These are phyloP conservation scores for Prunella fulvescens DNA, from an alignment of 2,113 vertebrate species.

Conservation along the genomic window DNA sequence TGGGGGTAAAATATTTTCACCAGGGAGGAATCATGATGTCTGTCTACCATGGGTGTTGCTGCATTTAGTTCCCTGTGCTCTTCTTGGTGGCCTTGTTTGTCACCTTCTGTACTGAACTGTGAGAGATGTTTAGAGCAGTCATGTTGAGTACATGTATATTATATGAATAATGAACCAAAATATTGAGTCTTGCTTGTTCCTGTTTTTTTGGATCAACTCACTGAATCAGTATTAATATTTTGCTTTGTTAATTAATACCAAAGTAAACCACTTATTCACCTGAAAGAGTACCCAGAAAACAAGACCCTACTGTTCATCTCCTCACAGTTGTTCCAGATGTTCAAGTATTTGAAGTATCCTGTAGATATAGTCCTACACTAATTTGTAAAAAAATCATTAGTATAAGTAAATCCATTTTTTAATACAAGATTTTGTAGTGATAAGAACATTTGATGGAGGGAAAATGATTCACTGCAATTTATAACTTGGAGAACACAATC, in stretches of 20 bases:
- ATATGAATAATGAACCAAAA: not conserved
- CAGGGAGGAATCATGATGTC: not conserved
- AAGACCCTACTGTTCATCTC: not conserved
- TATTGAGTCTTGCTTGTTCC: not conserved
- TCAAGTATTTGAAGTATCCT: not conserved
- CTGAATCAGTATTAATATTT: not conserved
- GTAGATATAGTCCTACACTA: not conserved
- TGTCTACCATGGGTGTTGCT: not conserved
- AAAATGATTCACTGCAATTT: conserved; percentile 3
- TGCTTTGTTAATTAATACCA: not conserved
- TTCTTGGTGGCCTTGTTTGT: not conserved
- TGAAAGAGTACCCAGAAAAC: not conserved
- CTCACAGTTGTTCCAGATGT: not conserved
- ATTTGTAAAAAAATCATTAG: not conserved
- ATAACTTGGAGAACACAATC: not conserved
- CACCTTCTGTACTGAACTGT: not conserved
- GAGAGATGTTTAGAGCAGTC: not conserved
- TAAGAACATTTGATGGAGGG: not conserved
- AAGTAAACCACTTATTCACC: not conserved
- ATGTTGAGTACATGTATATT: not conserved
- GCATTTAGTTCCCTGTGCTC: not conserved
- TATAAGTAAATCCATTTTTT: not conserved
- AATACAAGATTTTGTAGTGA: not conserved
- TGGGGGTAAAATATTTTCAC: not conserved
- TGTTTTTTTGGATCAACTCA: not conserved